These are phyloP conservation scores for Amphipyra tragopoginis DNA, from an alignment of 2,888 invertebrate species.

Conservation along the genomic window DNA sequence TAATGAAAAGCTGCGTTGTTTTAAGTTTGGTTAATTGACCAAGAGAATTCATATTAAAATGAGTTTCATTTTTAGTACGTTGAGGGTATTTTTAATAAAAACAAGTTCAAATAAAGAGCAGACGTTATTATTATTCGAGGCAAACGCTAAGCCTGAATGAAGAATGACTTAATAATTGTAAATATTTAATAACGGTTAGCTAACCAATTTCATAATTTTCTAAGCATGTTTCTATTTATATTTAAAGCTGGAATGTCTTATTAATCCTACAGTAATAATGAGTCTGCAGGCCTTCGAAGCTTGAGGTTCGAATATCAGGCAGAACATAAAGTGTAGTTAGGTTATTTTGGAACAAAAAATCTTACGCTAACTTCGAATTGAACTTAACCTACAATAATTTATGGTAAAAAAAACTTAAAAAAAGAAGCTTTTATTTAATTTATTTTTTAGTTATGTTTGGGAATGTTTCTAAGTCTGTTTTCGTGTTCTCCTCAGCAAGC, in stretches of 20 bases:
- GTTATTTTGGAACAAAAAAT: too few relatives aligned
- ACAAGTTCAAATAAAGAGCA: slow-evolving; percentile 19
- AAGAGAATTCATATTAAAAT: slow-evolving; percentile 9
- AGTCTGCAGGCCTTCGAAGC: too few relatives aligned
- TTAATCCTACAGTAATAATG: too few relatives aligned
- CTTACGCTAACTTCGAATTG: too few relatives aligned
- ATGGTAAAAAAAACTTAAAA: too few relatives aligned
- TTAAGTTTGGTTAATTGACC: not conserved
- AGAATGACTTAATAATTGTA: slow-evolving; percentile 3
- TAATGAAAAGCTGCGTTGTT: slow-evolving; percentile 9
- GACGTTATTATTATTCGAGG: slow-evolving; percentile 7
- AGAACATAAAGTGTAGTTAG: too few relatives aligned
- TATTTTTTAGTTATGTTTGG: too few relatives aligned
- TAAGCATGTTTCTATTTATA: not conserved
- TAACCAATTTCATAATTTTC: not conserved
- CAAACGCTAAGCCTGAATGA: not conserved
- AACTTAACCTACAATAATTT: too few relatives aligned
- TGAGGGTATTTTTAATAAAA: slow-evolving; percentile 11
- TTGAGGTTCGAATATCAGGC: too few relatives aligned
- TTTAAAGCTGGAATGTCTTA: not conserved
- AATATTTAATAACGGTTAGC: slow-evolving; percentile 2
- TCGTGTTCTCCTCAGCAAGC: too few relatives aligned
- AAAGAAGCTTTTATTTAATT: too few relatives aligned
- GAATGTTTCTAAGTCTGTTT: too few relatives aligned
- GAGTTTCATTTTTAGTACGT: slow-evolving; percentile 1